A percentile compares a stretch with the other conserved stretches of the same genome.
Evolutionary conservation across 2,797 vertebrate genomes (phyloP).

Genomic region (Podarcis siculus): DNA sequence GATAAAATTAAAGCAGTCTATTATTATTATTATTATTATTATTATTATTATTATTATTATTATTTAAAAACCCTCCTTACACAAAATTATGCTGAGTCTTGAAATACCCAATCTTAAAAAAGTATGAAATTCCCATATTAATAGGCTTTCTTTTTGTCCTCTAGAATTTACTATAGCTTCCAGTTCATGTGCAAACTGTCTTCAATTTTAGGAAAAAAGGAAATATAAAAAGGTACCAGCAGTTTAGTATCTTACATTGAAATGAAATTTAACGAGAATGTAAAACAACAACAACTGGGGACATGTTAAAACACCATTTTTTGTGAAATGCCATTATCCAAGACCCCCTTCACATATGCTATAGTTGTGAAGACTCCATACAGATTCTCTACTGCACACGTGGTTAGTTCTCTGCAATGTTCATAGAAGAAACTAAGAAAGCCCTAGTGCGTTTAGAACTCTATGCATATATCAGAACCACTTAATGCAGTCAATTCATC

Average conservation of each 20-base stretch:
- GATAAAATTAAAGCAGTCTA: neutral
- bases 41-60: too few relatives aligned
- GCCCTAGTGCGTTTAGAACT: too few relatives aligned
- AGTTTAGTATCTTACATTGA: neutral
- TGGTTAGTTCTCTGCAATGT: neutral
- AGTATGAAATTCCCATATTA: neutral
- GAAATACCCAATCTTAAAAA: neutral
- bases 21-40: too few relatives aligned
- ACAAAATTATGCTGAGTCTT: neutral
- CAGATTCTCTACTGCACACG: too few relatives aligned
- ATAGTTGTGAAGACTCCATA: neutral
- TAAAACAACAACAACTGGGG: neutral
- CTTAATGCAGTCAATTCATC: neutral
- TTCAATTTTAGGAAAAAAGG: slow-evolving; percentile 8
- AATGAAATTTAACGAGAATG: neutral
- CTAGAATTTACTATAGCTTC: neutral
- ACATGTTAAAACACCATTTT: neutral
- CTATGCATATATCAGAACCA: too few relatives aligned
- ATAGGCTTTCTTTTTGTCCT: neutral
- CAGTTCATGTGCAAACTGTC: slow-evolving; percentile 26
- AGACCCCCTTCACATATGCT: neutral
- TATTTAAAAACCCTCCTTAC: neutral
- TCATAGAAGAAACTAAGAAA: too few relatives aligned
- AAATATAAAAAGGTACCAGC: neutral
- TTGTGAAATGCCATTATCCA: neutral